Conservation (phyloP, 1,140 invertebrate species). For the Cotesia glomerata region DNA sequence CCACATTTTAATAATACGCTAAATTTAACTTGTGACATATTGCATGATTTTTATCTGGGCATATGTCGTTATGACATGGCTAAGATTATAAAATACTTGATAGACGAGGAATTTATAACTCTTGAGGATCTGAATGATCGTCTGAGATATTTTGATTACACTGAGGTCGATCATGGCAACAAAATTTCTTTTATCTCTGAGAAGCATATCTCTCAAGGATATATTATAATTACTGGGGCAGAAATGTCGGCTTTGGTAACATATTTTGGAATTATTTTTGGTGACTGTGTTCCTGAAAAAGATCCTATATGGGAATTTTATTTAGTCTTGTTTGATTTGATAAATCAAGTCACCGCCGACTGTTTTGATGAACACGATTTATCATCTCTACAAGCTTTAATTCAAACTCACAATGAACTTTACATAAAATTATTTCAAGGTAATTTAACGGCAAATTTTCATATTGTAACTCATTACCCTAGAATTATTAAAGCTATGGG, state of each 20-base stretch:
- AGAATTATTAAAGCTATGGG: slow-evolving; percentile 14
- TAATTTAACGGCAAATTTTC: slow-evolving; percentile 3
- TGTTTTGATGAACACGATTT: not conserved
- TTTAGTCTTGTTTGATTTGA: slow-evolving; percentile 12
- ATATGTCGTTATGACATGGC: not conserved
- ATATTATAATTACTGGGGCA: slow-evolving; percentile 4
- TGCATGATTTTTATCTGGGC: not conserved
- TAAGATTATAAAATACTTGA: not conserved
- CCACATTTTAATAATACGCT: not conserved
- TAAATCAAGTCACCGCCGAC: not conserved
- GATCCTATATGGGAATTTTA: slow-evolving; percentile 5
- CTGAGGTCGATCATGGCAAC: slow-evolving; percentile 5
- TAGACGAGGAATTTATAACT: slow-evolving; percentile 20
- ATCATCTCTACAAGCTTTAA: slow-evolving; percentile 1
- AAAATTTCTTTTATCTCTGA: slow-evolving; percentile 20
- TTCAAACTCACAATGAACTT: slow-evolving; percentile 17
- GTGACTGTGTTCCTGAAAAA: slow-evolving; percentile 7
- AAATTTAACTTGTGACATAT: not conserved
- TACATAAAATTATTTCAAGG: slow-evolving; percentile 19
- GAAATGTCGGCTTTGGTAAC: slow-evolving; percentile 14
- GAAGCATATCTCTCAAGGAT: slow-evolving; percentile 19
- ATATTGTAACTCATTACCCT: slow-evolving; percentile 23
- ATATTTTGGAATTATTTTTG: slow-evolving; percentile 14
- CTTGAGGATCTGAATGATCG: not conserved
- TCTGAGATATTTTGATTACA: slow-evolving; percentile 2